Base-by-base conservation (phyloP, 23 tunicate genomes). In the Halocynthia aurantium region DNA sequence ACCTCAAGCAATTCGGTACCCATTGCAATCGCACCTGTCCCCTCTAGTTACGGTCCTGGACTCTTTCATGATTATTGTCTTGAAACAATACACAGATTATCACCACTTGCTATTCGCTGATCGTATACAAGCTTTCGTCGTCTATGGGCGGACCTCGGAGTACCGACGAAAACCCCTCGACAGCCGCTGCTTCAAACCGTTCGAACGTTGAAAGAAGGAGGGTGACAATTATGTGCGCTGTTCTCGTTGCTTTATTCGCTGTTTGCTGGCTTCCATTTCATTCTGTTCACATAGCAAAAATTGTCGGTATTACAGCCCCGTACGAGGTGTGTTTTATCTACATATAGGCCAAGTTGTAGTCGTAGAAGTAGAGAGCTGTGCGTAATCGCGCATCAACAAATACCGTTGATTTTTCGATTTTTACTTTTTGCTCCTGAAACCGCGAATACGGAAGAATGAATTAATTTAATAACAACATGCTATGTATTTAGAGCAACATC, bases 161-260 rank as follows among this genome's bases (percentile, higher is more conserved):
- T 10, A 44, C 6, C 17, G 57, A 22, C n/a, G 57, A 50, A 71
- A 51, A 54, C 50, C 31, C 31, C 22, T 52, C 76, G 50, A 5
- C 76, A 17, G 31, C 76, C n/a, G 55, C 76, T 44, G 31, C 57
- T 8, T 54, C 78, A 1, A 64, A 64, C 13, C 66, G 78, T 6
- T 84, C 96, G 8, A 75, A 70, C 81, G 76, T 72, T 55, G 96
- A 90, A 55, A 74, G 86, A 21, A 57, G 76, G 18, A 73, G 96
- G 0, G 89, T 90, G 53, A 84, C 96, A 8, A 83, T 90, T 7
- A 90, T 90, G 96, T 90, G 96, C 57, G 96, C 89, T 6, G 77
- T 85, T 5, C 75, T 90, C 54, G 96, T 90, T 53, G 12, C 61
- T 22, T 70, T 57, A 52, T 90, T 90, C 70, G 70, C 61, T 51